A percentile compares a stretch with the other conserved stretches of the same genome.
phyloP scores from a whole-genome alignment of 1,140 invertebrate species.

The Heliconius nattereri region DNA sequence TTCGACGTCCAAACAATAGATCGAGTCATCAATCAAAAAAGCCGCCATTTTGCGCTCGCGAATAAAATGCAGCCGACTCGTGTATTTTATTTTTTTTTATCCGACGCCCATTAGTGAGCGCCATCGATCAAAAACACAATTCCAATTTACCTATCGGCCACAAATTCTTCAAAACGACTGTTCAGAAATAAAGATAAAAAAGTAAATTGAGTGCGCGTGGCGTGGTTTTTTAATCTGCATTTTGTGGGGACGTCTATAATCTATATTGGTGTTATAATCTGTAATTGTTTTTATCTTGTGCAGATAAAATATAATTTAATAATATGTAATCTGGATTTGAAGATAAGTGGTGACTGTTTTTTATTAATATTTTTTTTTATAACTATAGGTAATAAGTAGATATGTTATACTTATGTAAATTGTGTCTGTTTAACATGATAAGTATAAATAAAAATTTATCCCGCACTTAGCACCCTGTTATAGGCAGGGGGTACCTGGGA shows the following conservation, averaged over 20 bases:
- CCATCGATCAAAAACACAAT: slow-evolving; percentile 74
- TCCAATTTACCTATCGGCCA: slow-evolving; percentile 74
- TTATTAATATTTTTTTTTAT: slow-evolving; percentile 1
- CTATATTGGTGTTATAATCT: slow-evolving; percentile 24
- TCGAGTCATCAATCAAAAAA: slow-evolving; percentile 51
- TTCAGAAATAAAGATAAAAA: slow-evolving; percentile 62
- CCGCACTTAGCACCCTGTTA: too few species aligned
- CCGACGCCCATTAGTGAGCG: slow-evolving; percentile 61
- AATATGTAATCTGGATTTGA: neutral
- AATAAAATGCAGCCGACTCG: slow-evolving; percentile 47
- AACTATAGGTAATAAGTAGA: neutral
- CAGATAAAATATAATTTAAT: slow-evolving; percentile 18
- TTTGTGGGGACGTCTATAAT: slow-evolving; percentile 16
- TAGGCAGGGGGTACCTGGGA: too few species aligned
- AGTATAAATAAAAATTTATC: too few species aligned
- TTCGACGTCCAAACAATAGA: slow-evolving; percentile 39
- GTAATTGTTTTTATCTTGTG: slow-evolving; percentile 15
- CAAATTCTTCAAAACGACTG: slow-evolving; percentile 73
- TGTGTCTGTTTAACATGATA: too few species aligned
- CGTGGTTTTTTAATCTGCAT: slow-evolving; percentile 36
- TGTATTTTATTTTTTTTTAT: slow-evolving; percentile 48
- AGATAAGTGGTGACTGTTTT: neutral
- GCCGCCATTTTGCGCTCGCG: slow-evolving; percentile 44
- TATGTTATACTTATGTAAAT: neutral
- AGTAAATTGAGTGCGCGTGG: slow-evolving; percentile 52